Conservation (phyloP, 2,888 invertebrate genomes). For the Zele albiditarsus region DNA sequence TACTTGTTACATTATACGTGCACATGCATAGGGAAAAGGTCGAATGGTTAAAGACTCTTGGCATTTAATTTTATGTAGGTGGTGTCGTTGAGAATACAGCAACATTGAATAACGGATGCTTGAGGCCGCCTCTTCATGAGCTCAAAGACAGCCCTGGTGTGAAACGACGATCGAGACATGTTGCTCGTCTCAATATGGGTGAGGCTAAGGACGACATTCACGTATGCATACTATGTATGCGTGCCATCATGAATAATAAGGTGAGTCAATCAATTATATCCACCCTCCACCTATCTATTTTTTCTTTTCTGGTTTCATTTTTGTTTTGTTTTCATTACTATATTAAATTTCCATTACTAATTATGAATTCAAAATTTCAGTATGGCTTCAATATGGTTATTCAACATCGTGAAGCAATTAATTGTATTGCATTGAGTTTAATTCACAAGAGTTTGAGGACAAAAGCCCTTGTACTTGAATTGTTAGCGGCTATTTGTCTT, state of each 20-base stretch:
- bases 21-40: not conserved
- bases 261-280: conserved; percentile 68
- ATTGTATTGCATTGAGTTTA: conserved; percentile 96
- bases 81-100: conserved; percentile 62
- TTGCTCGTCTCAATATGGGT: conserved; percentile 93
- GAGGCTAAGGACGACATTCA: conserved; percentile 98
- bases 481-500: conserved; percentile 97
- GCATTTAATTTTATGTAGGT: conserved; percentile 40
- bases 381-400: conserved; percentile 99
- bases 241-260: conserved; percentile 99
- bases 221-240: conserved; percentile 98
- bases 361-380: conserved; percentile 72
- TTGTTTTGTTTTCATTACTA: conserved; percentile 17
- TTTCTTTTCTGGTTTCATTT: conserved; percentile 9
- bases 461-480: conserved; percentile 96
- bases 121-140: conserved; percentile 76
- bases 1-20: not conserved
- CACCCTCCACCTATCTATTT: not conserved
- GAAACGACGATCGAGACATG: conserved; percentile 86
- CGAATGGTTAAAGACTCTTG: conserved; percentile 11
- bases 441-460: conserved; percentile 97
- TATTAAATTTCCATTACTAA: not conserved
- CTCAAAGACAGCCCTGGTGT: conserved; percentile 81
- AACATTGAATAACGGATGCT: conserved; percentile 69
- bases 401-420: conserved; percentile 97